A percentile compares a stretch with the other conserved stretches of the same genome.
These are phyloP conservation scores for Chionodraco myersi DNA, from an alignment of 2,113 vertebrate species.

Conservation along the genomic window DNA sequence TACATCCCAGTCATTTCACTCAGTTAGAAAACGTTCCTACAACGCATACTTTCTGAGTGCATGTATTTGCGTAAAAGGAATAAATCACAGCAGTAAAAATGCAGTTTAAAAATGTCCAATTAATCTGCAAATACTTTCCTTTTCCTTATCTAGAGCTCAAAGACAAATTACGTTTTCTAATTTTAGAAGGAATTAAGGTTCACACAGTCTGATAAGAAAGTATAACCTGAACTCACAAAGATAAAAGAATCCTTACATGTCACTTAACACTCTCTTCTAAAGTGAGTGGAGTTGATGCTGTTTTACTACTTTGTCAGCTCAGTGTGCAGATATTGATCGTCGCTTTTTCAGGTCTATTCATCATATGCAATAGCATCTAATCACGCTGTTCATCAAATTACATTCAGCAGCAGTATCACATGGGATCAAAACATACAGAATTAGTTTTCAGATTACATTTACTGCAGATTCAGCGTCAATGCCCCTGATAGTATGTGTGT, in stretches of 20 bases:
- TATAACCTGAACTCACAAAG: not conserved
- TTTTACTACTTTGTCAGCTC: conserved; percentile 22
- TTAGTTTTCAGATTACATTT: conserved; percentile 33
- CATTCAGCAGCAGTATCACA: conserved; percentile 3
- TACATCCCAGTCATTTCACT: no score
- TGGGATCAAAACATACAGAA: conserved; percentile 31
- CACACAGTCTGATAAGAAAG: conserved; percentile 19
- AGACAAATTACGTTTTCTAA: conserved; percentile 45
- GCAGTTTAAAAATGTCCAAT: conserved; percentile 46
- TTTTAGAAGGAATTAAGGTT: conserved; percentile 25
- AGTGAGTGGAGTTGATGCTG: not conserved
- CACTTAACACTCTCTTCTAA: not conserved
- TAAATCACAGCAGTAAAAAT: conserved; percentile 1
- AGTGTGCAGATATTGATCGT: conserved; percentile 31
- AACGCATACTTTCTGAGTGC: no score
- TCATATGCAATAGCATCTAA: conserved; percentile 37
- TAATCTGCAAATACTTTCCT: conserved; percentile 41
- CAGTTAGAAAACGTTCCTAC: no score
- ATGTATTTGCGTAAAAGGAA: not conserved
- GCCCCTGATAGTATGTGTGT: conserved; percentile 1
- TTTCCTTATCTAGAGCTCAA: conserved; percentile 43
- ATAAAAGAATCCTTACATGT: not conserved
- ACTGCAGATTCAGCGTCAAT: not conserved
- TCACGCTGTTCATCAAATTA: conserved; percentile 38
- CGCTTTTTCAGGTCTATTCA: conserved; percentile 35